phyloP scores from a whole-genome alignment of 2,113 vertebrate species.

The Epinephelus moara region DNA sequence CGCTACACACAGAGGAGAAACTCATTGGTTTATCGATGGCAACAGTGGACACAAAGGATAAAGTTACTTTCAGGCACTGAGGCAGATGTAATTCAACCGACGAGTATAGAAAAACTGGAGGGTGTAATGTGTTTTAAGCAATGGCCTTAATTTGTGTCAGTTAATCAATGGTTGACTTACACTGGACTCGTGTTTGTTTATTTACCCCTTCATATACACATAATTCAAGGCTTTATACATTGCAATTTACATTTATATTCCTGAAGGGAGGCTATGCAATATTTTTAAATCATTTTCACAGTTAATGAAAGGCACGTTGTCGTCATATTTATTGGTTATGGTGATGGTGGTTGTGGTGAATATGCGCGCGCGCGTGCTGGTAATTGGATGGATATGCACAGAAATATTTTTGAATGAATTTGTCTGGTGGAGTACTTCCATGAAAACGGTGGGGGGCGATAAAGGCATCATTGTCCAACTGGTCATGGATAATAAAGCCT shows the following conservation, averaged over 20 bases:
- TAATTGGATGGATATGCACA: constrained; percentile 19
- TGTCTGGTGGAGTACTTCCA: constrained; percentile 36
- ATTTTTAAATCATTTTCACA: neutral
- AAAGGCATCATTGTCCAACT: constrained; percentile 54
- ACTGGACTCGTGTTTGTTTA: constrained; percentile 8
- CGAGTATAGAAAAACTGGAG: neutral
- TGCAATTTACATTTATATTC: neutral
- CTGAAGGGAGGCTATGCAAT: no score
- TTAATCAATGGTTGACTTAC: neutral
- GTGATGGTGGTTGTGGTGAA: neutral
- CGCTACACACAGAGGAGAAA: constrained; percentile 16
- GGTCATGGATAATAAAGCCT: constrained; percentile 37
- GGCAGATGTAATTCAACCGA: neutral
- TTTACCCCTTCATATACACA: neutral
- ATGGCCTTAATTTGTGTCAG: neutral
- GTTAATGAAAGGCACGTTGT: neutral
- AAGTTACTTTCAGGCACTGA: constrained; percentile 58
- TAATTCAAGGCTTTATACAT: neutral
- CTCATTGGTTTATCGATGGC: neutral
- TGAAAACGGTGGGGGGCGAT: constrained; percentile 69
- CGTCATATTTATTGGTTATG: constrained; percentile 14
- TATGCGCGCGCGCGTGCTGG: neutral
- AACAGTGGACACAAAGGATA: constrained; percentile 55
- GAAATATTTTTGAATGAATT: constrained; percentile 67
- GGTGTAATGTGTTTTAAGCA: constrained; percentile 18